phyloP scores from a whole-genome alignment of 2,797 vertebrate genomes.

The Lepilemur septentrionalis region DNA sequence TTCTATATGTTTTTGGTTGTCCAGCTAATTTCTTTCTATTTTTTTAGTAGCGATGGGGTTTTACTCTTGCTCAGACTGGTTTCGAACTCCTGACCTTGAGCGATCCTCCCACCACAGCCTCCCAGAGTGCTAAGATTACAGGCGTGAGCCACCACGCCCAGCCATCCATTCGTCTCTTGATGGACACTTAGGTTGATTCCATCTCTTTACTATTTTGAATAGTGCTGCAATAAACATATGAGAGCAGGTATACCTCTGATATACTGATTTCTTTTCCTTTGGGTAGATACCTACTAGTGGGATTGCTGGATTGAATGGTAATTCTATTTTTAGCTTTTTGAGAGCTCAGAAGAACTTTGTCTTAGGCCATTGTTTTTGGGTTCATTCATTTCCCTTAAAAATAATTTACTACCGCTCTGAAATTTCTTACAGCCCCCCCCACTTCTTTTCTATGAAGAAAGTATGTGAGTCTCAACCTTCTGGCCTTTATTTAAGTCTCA shows the following conservation, averaged over 20 bases:
- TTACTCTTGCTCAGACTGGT: too few species aligned
- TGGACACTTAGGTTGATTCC: neutral
- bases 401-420: neutral
- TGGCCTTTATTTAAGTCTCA: neutral
- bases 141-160: too few species aligned
- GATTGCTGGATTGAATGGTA: neutral
- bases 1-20: too few species aligned
- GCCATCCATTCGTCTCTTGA: neutral
- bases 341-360: neutral
- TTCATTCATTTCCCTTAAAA: neutral
- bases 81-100: too few species aligned
- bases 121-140: too few species aligned
- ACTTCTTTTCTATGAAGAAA: neutral
- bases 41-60: too few species aligned
- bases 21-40: too few species aligned
- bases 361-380: neutral
- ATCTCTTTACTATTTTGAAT: neutral
- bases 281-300: neutral
- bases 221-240: neutral
- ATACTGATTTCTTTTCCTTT: neutral
- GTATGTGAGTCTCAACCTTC: neutral
- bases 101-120: too few species aligned
- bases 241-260: neutral
- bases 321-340: neutral
- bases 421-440: neutral